Base-by-base conservation (phyloP, 2,113 vertebrate species). In the Aegithalos caudatus region DNA sequence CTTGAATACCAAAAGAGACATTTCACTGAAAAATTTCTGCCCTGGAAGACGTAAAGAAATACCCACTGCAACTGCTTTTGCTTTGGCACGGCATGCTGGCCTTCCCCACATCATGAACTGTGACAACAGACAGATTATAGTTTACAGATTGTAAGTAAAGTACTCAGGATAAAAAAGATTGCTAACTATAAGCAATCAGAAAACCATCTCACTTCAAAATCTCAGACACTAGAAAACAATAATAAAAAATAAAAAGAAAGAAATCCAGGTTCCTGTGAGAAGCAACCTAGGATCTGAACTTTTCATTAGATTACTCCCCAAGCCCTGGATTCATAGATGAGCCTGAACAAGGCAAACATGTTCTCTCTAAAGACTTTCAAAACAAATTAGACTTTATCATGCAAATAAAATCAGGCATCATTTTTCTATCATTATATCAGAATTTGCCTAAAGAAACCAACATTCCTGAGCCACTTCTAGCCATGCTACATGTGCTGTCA, bases 381-480 rank as follows among this genome's bases (percentile, higher is more conserved):
- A 90, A 88, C 35, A 90, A 96, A 86, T 44, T 22, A 70, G 35
- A 81, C 44, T 88, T 70, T 23, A 81, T 64, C 11, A 88, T 7
- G 18, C n/a, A 88, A 67, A 83, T 88, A 86, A 91, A 93, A 92
- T 60, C 51, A 88, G 69, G 61, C 17, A 84, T 25, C 1, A 21
- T 89, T 94, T 86, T 88, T 96, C 79, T 66, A 58, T 78, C 38
- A 78, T 88, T 81, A 81, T 24, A 64, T 92, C 76, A 78, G 51
- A 78, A 67, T 92, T 86, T 88, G 64, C 64, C 69, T 79, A 70
- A 78, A 92, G 67, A 94, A 94, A 92, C 56, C 54, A 86, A 47
- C 62, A 71, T 78, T 88, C 29, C 64, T 78, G 40, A 86, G 27
- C 80, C 40, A 44, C 58, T 88, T 88, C 27, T 9, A 67, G 38